A percentile compares a stretch with the other conserved stretches of the same genome.
These are phyloP conservation scores for Drosophila cardini DNA, from an alignment of 1,140 invertebrate genomes.

Conservation along the genomic window DNA sequence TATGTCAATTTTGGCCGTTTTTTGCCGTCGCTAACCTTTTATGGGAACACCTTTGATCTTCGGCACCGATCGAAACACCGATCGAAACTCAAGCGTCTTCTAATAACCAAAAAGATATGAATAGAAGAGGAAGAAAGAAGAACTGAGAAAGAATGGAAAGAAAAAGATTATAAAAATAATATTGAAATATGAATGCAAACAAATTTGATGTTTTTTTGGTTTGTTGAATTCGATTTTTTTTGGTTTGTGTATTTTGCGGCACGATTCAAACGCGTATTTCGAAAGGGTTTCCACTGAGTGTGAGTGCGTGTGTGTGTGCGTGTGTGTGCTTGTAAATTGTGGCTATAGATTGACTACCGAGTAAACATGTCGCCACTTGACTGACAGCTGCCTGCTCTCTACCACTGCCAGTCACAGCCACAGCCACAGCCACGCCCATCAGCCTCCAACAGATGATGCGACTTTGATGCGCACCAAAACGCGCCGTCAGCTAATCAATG, in stretches of 20 bases:
- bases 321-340: constrained; percentile 22
- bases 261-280: constrained; percentile 45
- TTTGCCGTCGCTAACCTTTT: constrained; percentile 48
- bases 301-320: constrained; percentile 7
- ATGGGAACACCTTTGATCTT: constrained; percentile 46
- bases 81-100: constrained; percentile 54
- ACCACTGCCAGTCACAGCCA: too few relatives aligned
- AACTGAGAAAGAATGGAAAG: neutral
- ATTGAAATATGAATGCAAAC: constrained; percentile 82
- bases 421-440: neutral
- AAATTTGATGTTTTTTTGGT: constrained; percentile 51
- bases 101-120: constrained; percentile 42
- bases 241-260: constrained; percentile 55
- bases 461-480: constrained; percentile 78
- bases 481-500: constrained; percentile 82
- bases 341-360: constrained; percentile 56
- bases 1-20: constrained; percentile 80
- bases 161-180: constrained; percentile 54
- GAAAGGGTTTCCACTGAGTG: constrained; percentile 47
- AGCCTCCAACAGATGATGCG: constrained; percentile 16
- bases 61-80: constrained; percentile 41
- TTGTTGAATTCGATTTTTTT: constrained; percentile 22
- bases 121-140: neutral
- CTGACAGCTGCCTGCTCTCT: constrained; percentile 76
- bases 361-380: constrained; percentile 82